phyloP scores from a whole-genome alignment of 2,888 invertebrate genomes.

The Epinotia ramella region DNA sequence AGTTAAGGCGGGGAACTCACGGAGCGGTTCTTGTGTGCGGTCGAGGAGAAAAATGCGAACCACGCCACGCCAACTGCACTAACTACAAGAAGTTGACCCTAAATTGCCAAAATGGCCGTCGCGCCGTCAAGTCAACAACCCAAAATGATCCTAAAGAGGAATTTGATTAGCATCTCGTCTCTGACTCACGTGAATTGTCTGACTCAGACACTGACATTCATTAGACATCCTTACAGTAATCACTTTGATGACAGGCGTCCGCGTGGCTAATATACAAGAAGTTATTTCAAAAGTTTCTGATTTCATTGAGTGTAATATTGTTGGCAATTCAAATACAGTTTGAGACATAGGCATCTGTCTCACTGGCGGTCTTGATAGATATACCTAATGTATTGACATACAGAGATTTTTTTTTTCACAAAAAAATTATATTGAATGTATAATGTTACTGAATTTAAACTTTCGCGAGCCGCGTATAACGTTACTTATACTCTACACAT shows the following conservation, averaged over 20 bases:
- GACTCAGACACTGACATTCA: slow-evolving; percentile 14
- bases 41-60: too few species aligned
- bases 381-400: too few species aligned
- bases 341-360: not conserved
- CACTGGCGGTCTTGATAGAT: not conserved
- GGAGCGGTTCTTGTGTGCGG: too few species aligned
- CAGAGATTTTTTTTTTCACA: not conserved
- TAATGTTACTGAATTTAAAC: too few species aligned
- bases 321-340: too few species aligned
- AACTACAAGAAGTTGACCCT: slow-evolving; percentile 3
- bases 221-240: not conserved
- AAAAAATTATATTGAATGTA: too few species aligned
- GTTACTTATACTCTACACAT: too few species aligned
- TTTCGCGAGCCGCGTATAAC: too few species aligned
- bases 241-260: not conserved
- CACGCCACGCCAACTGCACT: too few species aligned
- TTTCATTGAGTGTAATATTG: too few species aligned
- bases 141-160: slow-evolving; percentile 22
- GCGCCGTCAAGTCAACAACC: slow-evolving; percentile 23
- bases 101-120: slow-evolving; percentile 24
- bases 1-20: too few species aligned
- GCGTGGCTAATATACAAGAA: not conserved
- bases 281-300: too few species aligned
- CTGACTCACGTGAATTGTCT: slow-evolving; percentile 12
- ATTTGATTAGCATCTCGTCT: slow-evolving; percentile 25